Percentiles rank a stretch among this genome's conserved stretches.
These are phyloP conservation scores for Callosobruchus maculatus DNA, from an alignment of 2,888 invertebrate genomes.

Conservation along the genomic window DNA sequence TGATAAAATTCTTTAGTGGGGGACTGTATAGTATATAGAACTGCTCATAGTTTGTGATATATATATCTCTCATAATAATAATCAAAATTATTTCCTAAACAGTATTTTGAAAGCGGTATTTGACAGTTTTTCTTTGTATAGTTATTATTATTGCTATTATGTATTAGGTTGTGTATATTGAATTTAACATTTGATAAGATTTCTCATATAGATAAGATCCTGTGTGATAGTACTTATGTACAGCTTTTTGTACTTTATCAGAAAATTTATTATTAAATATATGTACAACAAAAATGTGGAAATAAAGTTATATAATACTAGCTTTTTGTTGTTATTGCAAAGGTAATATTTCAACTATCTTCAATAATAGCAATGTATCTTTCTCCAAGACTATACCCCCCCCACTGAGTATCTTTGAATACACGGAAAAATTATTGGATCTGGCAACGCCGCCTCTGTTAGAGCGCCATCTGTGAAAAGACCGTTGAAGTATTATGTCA, in stretches of 20 bases:
- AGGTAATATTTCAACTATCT: too few species aligned
- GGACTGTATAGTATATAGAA: conserved; percentile 7
- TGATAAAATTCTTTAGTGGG: conserved; percentile 5
- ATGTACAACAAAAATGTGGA: conserved; percentile 27
- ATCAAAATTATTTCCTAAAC: conserved; percentile 22
- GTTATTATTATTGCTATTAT: conserved; percentile 25
- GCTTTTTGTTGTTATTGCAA: too few species aligned
- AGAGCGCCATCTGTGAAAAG: too few species aligned
- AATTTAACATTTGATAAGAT: conserved; percentile 13
- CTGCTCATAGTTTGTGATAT: conserved; percentile 25
- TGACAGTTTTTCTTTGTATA: conserved; percentile 30
- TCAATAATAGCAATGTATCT: too few species aligned
- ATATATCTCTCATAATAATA: conserved; percentile 15
- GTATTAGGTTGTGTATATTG: conserved; percentile 19
- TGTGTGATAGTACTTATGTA: conserved; percentile 39
- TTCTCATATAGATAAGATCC: conserved; percentile 22
- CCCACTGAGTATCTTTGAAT: too few species aligned
- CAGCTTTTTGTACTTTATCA: conserved; percentile 38
- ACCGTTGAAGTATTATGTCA: too few species aligned
- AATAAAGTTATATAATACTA: conserved; percentile 30
- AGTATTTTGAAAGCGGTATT: conserved; percentile 4
- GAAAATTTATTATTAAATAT: conserved; percentile 32
- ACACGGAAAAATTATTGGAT: too few species aligned
- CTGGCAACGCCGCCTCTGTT: too few species aligned
- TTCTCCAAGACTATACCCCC: too few species aligned